Evolutionary conservation across 2,113 vertebrate species (phyloP).

Genomic region (Pseudorhombus dupliciocellatus): DNA sequence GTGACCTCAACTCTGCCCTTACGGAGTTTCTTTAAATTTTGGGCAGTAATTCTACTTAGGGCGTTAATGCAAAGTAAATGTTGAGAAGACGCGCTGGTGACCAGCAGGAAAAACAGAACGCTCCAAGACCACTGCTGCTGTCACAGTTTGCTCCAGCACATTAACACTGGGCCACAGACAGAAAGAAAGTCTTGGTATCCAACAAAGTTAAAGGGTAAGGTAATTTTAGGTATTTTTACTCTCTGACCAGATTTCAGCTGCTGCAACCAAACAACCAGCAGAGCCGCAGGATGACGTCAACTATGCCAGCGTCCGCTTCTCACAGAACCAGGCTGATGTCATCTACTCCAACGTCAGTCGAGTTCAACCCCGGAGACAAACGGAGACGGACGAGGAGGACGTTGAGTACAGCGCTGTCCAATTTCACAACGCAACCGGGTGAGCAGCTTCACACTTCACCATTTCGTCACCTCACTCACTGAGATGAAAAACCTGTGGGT

Average conservation of each 20-base stretch:
- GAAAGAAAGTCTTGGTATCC: no score
- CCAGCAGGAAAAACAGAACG: no score
- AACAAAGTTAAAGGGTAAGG: no score
- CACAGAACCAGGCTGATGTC: neutral
- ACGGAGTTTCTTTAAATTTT: no score
- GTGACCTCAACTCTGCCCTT: no score
- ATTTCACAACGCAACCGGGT: neutral
- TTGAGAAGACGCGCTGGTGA: no score
- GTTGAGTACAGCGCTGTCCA: conserved; percentile 6
- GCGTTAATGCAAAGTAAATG: no score
- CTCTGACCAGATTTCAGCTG: neutral
- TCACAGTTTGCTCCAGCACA: no score
- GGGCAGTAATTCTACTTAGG: no score
- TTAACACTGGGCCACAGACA: no score
- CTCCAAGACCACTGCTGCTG: no score
- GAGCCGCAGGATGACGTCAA: neutral
- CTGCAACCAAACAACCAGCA: neutral
- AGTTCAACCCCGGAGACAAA: neutral
- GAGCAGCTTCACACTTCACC: conserved; percentile 5
- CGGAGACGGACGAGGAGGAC: accelerated
- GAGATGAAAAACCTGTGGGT: neutral
- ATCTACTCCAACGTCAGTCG: conserved; percentile 28
- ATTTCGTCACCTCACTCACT: neutral
- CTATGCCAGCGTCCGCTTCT: conserved; percentile 25
- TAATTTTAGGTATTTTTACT: no score